Evolutionary conservation across 2,888 invertebrate genomes (phyloP).

Genomic region (Idaea biselata): DNA sequence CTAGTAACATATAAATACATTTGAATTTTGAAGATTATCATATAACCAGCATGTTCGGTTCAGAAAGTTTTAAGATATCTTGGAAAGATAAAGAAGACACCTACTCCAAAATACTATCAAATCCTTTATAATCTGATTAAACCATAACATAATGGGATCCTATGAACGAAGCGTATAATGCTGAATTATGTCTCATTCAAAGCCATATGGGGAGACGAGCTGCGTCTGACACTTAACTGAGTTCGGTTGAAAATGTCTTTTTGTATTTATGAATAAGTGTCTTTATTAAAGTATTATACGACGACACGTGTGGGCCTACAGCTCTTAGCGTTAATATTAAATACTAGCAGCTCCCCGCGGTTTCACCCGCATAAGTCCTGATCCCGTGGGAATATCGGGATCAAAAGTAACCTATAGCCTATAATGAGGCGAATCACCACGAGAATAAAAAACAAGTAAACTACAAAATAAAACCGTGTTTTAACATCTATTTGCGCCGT

Average conservation of each 20-base stretch:
- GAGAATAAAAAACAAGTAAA: constrained; percentile 36
- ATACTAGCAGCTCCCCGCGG: too few species aligned
- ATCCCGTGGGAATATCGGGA: too few species aligned
- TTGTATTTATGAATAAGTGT: constrained; percentile 27
- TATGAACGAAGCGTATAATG: constrained; percentile 16
- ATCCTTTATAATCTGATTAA: constrained; percentile 22
- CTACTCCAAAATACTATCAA: constrained; percentile 3
- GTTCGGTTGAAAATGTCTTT: constrained; percentile 24
- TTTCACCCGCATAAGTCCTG: too few species aligned
- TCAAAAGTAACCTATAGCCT: too few species aligned
- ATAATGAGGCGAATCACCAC: constrained; percentile 45
- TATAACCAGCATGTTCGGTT: background rate
- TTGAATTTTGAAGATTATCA: background rate
- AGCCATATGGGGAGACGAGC: constrained; percentile 12
- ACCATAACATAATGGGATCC: constrained; percentile 14
- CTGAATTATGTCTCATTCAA: constrained; percentile 26
- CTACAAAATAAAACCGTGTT: constrained; percentile 55
- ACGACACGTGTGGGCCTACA: constrained; percentile 28
- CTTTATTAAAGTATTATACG: constrained; percentile 18
- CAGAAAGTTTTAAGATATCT: background rate
- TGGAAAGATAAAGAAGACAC: too few species aligned
- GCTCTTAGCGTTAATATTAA: constrained; percentile 16
- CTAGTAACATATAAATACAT: too few species aligned
- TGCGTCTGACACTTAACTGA: constrained; percentile 21
- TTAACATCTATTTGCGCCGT: constrained; percentile 48